These are phyloP conservation scores for Xiphophorus hellerii DNA, from an alignment of 2,113 vertebrate species.

Conservation along the genomic window DNA sequence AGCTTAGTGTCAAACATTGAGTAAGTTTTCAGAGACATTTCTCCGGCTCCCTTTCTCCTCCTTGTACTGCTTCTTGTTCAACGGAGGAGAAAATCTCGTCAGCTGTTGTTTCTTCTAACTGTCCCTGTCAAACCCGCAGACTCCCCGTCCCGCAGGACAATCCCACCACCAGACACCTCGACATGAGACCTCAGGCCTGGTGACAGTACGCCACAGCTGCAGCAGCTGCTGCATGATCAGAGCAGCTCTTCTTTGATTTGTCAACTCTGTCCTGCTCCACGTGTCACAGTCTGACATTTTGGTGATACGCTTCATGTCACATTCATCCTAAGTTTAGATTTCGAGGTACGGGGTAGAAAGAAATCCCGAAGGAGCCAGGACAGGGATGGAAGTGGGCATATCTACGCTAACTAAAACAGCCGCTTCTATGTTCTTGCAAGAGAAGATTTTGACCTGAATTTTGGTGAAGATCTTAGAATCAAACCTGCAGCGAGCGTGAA, in stretches of 20 bases:
- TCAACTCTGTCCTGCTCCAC: slow-evolving; percentile 5
- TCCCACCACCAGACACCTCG: slow-evolving; percentile 24
- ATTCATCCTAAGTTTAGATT: slow-evolving; percentile 21
- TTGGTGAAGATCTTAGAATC: slow-evolving; percentile 21
- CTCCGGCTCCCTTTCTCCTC: slow-evolving; percentile 11
- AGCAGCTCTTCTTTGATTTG: slow-evolving; percentile 40
- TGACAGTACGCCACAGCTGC: slow-evolving; percentile 35
- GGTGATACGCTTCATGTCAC: slow-evolving; percentile 44
- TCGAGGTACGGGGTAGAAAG: slow-evolving; percentile 23
- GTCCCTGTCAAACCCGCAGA: slow-evolving; percentile 34
- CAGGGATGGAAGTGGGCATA: slow-evolving; percentile 12
- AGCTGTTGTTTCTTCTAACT: slow-evolving; percentile 28
- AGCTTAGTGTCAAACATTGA: background rate
- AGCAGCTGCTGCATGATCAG: slow-evolving; percentile 21
- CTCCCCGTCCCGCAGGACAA: slow-evolving; percentile 22
- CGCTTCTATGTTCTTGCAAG: background rate
- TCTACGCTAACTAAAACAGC: slow-evolving; percentile 26
- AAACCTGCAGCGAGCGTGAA: slow-evolving; percentile 27
- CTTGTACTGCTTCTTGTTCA: slow-evolving; percentile 20
- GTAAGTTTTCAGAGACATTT: background rate
- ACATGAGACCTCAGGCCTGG: slow-evolving; percentile 17
- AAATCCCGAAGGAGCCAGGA: slow-evolving; percentile 29
- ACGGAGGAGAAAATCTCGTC: slow-evolving; percentile 41
- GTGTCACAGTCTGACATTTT: slow-evolving; percentile 47
- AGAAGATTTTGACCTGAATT: slow-evolving; percentile 18